Evolutionary conservation across 2,888 invertebrate species (phyloP), one percentile per base, ranked within the genome.

Genomic region (Polia nebulosa): DNA sequence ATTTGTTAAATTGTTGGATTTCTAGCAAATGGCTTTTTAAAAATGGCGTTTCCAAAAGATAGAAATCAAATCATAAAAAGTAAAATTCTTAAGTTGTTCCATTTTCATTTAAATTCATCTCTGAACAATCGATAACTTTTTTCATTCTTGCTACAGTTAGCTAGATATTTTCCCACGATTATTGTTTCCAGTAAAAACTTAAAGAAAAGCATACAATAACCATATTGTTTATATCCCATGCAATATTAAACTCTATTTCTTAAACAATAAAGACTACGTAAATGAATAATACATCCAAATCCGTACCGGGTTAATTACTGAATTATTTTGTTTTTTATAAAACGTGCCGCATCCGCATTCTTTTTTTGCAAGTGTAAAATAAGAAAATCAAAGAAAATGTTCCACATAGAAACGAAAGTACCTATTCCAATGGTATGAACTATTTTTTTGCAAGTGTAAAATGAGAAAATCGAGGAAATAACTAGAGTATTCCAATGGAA

Each of bases 81-180:
- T 25, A 6, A 27, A 8, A 27, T 9, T 9, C 47, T 53, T 17
- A 1, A 6, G 62, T 69, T 81, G 20, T 65, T 15, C n/a, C 7
- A 57, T 27, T 67, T 60, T 32, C 9, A 5, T n/a, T 8, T 13
- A 7, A 1, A 2, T 32, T 13, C 13, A 20, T 9, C 22, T 51
- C 20, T 65, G 84, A 80, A 87, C 89, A 92, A 91, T 91, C 72
- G 84, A 67, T 82, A 72, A 85, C 83, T 88, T 89, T 88, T 90
- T 89, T 88, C 89, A 91, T 89, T 90, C 81, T 85, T 76, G 76
- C 78, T 90, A 93, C 93, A 91, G 92, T 94, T 92, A 93, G 11
- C 63, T 70, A 67, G 82, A 87, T 81, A 89, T 91, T 90, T 93
- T 94, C 94, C 93, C 94, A 94, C 94, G 94, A 85, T 90, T 88